These are phyloP conservation scores for Fopius arisanus DNA, from an alignment of 1,140 invertebrate genomes.

Conservation along the genomic window DNA sequence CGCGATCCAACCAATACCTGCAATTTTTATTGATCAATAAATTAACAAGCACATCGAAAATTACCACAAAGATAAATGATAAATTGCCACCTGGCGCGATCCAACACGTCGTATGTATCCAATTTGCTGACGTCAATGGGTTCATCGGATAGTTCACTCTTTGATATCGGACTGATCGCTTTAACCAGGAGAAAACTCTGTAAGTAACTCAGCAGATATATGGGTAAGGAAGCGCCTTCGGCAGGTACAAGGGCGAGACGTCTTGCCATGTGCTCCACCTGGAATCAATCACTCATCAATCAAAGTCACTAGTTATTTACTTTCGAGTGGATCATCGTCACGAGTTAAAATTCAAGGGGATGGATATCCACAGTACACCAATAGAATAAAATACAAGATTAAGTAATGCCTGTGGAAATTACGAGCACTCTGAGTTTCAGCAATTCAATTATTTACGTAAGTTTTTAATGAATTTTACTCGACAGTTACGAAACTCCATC, in stretches of 20 bases:
- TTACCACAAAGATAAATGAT: not conserved
- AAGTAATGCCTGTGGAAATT: too few species aligned
- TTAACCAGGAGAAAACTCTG: constrained; percentile 78
- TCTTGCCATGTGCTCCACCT: constrained; percentile 75
- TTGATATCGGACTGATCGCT: constrained; percentile 72
- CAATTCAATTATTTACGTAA: too few species aligned
- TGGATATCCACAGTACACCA: too few species aligned
- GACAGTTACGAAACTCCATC: too few species aligned
- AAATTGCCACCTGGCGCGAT: constrained; percentile 78
- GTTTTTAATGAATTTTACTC: too few species aligned
- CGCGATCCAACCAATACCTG: constrained; percentile 86
- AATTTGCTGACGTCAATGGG: constrained; percentile 74
- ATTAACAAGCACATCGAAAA: too few species aligned
- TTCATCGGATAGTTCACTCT: constrained; percentile 75
- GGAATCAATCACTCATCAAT: not conserved
- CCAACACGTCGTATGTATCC: constrained; percentile 87
- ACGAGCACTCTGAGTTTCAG: too few species aligned
- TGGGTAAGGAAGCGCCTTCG: constrained; percentile 77
- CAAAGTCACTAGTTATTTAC: not conserved
- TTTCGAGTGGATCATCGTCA: not conserved
- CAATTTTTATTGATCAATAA: not conserved
- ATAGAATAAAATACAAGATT: too few species aligned
- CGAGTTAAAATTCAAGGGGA: not conserved
- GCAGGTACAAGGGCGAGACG: constrained; percentile 85
- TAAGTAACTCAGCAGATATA: constrained; percentile 88